Percentiles rank a stretch among this genome's conserved stretches.
Conservation (phyloP, 2,888 invertebrate species). For the Dexiosoma caninum region DNA sequence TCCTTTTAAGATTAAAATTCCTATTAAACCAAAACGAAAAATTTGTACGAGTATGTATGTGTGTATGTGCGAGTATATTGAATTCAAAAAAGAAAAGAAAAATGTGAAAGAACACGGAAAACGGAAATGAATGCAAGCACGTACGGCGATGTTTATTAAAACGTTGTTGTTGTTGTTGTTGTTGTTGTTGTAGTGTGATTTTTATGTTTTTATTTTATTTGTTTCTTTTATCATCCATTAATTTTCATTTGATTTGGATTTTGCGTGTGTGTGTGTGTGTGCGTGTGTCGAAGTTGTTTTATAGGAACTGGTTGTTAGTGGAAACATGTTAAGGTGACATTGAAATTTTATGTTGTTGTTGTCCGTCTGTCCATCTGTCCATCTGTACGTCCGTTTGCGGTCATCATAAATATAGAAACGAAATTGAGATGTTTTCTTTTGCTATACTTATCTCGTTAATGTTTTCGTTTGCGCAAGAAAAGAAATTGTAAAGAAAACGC, state of each 20-base stretch:
- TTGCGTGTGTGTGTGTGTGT: conserved; percentile 34
- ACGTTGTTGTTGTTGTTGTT: conserved; percentile 45
- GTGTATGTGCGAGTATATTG: too few species aligned
- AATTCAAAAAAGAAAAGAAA: conserved; percentile 19
- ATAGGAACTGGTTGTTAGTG: conserved; percentile 3
- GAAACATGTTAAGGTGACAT: conserved; percentile 55
- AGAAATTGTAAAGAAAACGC: background rate
- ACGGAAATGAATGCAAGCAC: conserved; percentile 61
- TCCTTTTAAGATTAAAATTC: conserved; percentile 69
- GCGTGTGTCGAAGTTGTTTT: conserved; percentile 16
- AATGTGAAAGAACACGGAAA: conserved; percentile 39
- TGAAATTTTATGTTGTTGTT: conserved; percentile 28
- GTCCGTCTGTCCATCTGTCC: background rate
- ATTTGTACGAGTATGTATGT: too few species aligned
- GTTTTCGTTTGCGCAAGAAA: background rate
- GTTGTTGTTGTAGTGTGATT: conserved; percentile 39
- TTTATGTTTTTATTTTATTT: conserved; percentile 31
- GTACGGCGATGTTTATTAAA: conserved; percentile 57
- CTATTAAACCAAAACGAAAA: conserved; percentile 62
- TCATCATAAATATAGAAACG: conserved; percentile 50
- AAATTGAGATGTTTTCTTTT: conserved; percentile 32
- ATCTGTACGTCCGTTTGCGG: background rate
- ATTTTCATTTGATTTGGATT: conserved; percentile 54
- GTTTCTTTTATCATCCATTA: conserved; percentile 28
- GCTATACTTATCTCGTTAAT: background rate